Percentiles rank a stretch among this genome's conserved stretches.
Evolutionary conservation across 1,140 invertebrate species (phyloP).

Genomic region (Bombus confusus): DNA sequence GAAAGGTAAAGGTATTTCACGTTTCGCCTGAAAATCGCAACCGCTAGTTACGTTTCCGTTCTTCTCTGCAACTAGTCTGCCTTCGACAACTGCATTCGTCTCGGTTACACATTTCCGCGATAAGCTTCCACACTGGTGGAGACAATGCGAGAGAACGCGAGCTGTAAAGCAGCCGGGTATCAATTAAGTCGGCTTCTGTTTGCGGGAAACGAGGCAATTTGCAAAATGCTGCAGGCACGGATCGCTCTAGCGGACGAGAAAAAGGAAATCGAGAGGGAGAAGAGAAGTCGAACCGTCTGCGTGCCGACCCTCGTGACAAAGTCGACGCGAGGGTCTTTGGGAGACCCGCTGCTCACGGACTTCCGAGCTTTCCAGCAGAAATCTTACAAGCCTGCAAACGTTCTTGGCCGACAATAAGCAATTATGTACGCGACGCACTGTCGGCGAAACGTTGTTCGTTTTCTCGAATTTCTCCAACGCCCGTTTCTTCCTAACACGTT

Average conservation of each 20-base stretch:
- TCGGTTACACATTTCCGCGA: too few species aligned
- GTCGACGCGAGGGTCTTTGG: slow-evolving; percentile 3
- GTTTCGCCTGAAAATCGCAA: too few species aligned
- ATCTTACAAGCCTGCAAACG: slow-evolving; percentile 60
- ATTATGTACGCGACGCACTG: slow-evolving; percentile 50
- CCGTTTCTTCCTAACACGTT: too few species aligned
- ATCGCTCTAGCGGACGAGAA: slow-evolving; percentile 36
- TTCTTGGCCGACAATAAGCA: slow-evolving; percentile 57
- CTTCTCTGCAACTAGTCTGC: too few species aligned
- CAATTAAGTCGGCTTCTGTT: slow-evolving; percentile 64
- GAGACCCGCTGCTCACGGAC: not conserved
- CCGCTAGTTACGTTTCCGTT: too few species aligned
- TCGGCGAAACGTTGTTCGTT: slow-evolving; percentile 50
- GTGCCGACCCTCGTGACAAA: slow-evolving; percentile 46
- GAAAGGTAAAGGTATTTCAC: too few species aligned
- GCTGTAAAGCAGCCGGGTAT: slow-evolving; percentile 33
- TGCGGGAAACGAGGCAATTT: slow-evolving; percentile 63
- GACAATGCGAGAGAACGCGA: not conserved
- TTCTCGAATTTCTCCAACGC: slow-evolving; percentile 3
- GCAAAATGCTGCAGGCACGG: slow-evolving; percentile 38
- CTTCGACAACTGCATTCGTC: too few species aligned
- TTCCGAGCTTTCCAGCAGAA: slow-evolving; percentile 59
- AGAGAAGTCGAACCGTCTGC: slow-evolving; percentile 2
- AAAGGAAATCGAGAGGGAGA: slow-evolving; percentile 34
- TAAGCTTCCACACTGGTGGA: too few species aligned